Conservation (phyloP, 1,140 invertebrate species). For the Akabosia matsudoensis region DNA sequence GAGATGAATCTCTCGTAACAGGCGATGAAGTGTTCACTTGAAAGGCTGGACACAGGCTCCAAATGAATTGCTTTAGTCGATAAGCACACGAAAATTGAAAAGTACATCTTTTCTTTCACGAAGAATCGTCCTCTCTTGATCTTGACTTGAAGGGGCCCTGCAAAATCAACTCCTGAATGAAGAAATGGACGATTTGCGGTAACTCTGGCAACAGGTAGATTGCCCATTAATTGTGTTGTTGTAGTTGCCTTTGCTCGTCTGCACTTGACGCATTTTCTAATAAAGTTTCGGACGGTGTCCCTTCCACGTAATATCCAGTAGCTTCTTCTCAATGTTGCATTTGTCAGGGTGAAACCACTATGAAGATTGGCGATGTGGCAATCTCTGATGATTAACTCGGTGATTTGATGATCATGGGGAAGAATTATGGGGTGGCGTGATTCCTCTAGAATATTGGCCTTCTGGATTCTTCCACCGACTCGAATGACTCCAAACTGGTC, state of each 20-base stretch:
- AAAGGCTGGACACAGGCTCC: not conserved
- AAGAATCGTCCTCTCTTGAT: not conserved
- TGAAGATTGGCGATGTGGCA: not conserved
- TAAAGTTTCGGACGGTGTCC: constrained; percentile 35
- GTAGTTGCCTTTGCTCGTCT: not conserved
- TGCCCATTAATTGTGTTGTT: not conserved
- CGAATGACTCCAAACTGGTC: constrained; percentile 50
- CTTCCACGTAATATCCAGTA: constrained; percentile 50
- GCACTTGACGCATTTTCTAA: constrained; percentile 48
- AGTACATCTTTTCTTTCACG: not conserved
- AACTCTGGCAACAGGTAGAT: not conserved
- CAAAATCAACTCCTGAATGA: constrained; percentile 3
- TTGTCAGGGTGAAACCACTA: not conserved
- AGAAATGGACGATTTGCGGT: not conserved
- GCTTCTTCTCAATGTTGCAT: not conserved
- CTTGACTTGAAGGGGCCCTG: constrained; percentile 1
- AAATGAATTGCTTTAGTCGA: constrained; percentile 25
- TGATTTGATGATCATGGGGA: constrained; percentile 36
- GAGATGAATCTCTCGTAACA: not conserved
- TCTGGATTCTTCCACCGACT: constrained; percentile 51
- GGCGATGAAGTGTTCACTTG: not conserved
- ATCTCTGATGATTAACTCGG: not conserved
- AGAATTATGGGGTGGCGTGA: constrained; percentile 49
- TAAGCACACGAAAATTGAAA: constrained; percentile 46
- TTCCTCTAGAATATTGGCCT: constrained; percentile 44